These are phyloP conservation scores for Drosophila koepferae DNA, from an alignment of 2,888 invertebrate species.

Conservation along the genomic window DNA sequence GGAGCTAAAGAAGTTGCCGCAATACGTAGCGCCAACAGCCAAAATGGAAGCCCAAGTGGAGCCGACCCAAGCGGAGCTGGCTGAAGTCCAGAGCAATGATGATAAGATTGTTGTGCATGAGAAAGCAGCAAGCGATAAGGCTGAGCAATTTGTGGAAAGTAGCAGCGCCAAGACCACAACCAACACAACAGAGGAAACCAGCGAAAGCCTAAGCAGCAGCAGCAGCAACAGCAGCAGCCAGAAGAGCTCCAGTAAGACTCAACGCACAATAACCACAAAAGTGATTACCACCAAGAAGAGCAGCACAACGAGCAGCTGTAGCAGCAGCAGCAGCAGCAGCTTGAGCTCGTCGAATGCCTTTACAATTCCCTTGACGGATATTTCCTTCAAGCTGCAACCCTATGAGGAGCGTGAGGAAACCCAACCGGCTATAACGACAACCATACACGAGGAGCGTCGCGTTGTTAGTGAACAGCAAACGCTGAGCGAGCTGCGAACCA, in stretches of 20 bases:
- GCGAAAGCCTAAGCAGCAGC: constrained; percentile 10
- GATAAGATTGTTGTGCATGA: constrained; percentile 69
- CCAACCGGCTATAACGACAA: constrained; percentile 40
- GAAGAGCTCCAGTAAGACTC: constrained; percentile 42
- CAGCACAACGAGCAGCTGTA: constrained; percentile 42
- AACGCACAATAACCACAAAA: constrained; percentile 62
- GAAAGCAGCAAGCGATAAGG: constrained; percentile 43
- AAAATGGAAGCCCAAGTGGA: constrained; percentile 52
- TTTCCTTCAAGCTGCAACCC: constrained; percentile 79
- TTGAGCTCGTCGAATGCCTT: constrained; percentile 12
- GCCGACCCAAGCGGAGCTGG: constrained; percentile 24
- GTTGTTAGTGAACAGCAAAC: constrained; percentile 79
- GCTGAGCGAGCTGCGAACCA: constrained; percentile 75
- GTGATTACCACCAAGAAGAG: constrained; percentile 66
- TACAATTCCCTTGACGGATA: constrained; percentile 43
- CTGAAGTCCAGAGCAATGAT: constrained; percentile 34
- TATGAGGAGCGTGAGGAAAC: constrained; percentile 71
- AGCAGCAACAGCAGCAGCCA: constrained; percentile 33
- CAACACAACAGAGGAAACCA: constrained; percentile 42
- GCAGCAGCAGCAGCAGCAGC: constrained; percentile 23
- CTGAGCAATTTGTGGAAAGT: constrained; percentile 26
- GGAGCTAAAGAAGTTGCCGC: constrained; percentile 78
- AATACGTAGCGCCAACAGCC: constrained; percentile 60
- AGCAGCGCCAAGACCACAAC: constrained; percentile 29
- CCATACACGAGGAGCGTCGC: constrained; percentile 78